Percentiles rank a stretch among this genome's conserved stretches.
Evolutionary conservation across 2,113 vertebrate genomes (phyloP).

Genomic region (Narcine bancroftii): DNA sequence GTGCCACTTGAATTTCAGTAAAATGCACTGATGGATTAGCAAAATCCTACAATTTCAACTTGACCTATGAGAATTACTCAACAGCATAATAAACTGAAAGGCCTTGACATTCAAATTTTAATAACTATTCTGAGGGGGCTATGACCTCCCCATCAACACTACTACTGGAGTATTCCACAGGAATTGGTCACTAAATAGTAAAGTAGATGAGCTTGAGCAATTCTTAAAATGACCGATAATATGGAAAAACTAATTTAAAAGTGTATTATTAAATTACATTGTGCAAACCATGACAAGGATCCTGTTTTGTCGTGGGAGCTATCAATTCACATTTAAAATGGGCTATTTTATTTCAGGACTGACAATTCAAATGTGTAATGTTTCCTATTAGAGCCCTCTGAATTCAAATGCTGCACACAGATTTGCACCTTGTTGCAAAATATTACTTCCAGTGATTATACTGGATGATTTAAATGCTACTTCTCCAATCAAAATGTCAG

Average conservation of each 20-base stretch:
- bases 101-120: neutral
- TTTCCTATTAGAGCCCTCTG: neutral
- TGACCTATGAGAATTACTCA: neutral
- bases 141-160: neutral
- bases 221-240: slow-evolving; percentile 12
- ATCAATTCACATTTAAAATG: no score
- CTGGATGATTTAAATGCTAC: neutral
- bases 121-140: neutral
- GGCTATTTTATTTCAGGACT: no score
- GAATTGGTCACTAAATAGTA: neutral
- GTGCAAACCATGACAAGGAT: no score
- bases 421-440: neutral
- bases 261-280: neutral
- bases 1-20: neutral
- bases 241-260: neutral
- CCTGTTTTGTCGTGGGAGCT: no score
- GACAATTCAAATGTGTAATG: neutral
- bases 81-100: neutral
- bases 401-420: neutral
- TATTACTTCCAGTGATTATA: neutral
- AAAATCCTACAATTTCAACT: neutral
- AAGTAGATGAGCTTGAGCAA: neutral
- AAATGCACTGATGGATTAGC: neutral
- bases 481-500: neutral
- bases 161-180: neutral